These are phyloP conservation scores for Serinus canaria DNA, from an alignment of 2,113 vertebrate species.

Conservation along the genomic window DNA sequence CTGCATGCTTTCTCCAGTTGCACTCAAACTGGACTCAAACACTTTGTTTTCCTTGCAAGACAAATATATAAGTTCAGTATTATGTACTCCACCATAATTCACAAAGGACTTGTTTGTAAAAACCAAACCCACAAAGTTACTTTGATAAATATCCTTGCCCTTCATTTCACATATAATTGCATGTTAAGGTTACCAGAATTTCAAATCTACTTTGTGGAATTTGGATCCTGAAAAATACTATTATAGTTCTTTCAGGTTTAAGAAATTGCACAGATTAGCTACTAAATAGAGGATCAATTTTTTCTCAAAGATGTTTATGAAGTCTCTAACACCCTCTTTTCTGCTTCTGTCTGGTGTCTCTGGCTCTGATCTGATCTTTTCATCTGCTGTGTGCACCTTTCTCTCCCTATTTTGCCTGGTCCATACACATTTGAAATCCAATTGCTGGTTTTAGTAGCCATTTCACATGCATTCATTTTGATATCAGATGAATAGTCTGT, in stretches of 20 bases:
- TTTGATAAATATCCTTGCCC: neutral
- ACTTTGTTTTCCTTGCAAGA: neutral
- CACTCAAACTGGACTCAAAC: neutral
- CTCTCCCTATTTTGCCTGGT: neutral
- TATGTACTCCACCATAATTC: neutral
- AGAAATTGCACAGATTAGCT: neutral
- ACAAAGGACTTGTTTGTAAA: neutral
- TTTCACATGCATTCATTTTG: neutral
- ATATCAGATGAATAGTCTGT: neutral
- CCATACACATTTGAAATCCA: neutral
- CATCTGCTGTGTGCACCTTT: neutral
- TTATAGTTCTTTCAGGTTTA: neutral
- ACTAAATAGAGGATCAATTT: neutral
- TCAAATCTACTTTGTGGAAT: neutral
- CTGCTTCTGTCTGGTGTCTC: neutral
- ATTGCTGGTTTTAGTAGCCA: neutral
- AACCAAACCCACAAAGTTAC: neutral
- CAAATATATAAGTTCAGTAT: neutral
- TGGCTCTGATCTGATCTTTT: neutral
- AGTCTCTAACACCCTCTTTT: neutral
- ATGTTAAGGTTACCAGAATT: neutral
- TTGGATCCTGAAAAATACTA: neutral
- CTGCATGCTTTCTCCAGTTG: neutral
- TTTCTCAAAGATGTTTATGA: neutral
- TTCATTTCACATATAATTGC: neutral